Conservation (phyloP, 2,888 invertebrate species). For the Ferdinandea cuprea region DNA sequence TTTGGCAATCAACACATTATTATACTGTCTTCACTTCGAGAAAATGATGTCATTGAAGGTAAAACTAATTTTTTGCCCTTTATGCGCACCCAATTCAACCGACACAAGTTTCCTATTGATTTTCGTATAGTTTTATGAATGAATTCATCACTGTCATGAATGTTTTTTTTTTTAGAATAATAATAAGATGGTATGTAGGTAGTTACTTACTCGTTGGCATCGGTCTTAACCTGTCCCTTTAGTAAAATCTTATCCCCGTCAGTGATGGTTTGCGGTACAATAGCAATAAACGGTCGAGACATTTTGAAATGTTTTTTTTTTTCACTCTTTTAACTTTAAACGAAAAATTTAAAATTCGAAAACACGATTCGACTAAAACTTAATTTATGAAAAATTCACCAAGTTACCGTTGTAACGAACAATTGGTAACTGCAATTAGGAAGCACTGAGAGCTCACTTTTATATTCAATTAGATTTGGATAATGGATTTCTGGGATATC, state of each 20-base stretch:
- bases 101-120: slow-evolving; percentile 37
- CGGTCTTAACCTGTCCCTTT: slow-evolving; percentile 78
- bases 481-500: slow-evolving; percentile 13
- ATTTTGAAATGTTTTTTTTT: slow-evolving; percentile 75
- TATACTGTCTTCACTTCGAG: slow-evolving; percentile 16
- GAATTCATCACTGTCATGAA: not conserved
- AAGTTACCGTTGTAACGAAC: slow-evolving; percentile 20
- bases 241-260: slow-evolving; percentile 78
- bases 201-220: slow-evolving; percentile 80
- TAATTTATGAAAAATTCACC: not conserved
- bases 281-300: slow-evolving; percentile 77
- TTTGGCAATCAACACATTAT: slow-evolving; percentile 19
- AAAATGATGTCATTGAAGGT: slow-evolving; percentile 67
- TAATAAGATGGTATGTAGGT: too few species aligned
- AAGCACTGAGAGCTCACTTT: slow-evolving; percentile 47
- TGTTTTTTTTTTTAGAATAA: too few species aligned
- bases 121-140: slow-evolving; percentile 18
- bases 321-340: not conserved
- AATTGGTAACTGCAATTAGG: slow-evolving; percentile 45
- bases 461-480: slow-evolving; percentile 26
- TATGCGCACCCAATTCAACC: slow-evolving; percentile 21
- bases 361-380: slow-evolving; percentile 4
- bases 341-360: too few species aligned
- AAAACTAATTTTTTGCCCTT: slow-evolving; percentile 47
- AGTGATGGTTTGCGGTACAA: slow-evolving; percentile 77